Evolutionary conservation across 2,797 vertebrate genomes (phyloP).

Genomic region (Anguilla marmorata): DNA sequence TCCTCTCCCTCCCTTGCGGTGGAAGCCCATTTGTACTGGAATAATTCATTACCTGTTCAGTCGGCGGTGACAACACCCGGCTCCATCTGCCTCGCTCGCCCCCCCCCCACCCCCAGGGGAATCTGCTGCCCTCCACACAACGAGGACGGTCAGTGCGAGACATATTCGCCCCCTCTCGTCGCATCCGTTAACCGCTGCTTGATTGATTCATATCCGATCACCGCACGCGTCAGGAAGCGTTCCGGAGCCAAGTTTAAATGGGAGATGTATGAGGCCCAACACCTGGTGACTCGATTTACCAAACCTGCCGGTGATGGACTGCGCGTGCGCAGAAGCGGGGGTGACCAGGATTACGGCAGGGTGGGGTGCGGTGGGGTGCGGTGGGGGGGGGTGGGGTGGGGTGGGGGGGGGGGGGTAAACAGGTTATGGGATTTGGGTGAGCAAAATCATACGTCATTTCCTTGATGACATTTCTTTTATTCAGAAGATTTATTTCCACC

Average conservation of each 20-base stretch:
- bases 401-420: no score
- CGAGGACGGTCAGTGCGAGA: slow-evolving; percentile 65
- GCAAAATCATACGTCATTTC: slow-evolving; percentile 38
- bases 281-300: slow-evolving; percentile 51
- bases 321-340: slow-evolving; percentile 40
- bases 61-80: slow-evolving; percentile 70
- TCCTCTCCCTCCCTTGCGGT: slow-evolving; percentile 65
- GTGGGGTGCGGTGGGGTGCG: not conserved
- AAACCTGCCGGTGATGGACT: slow-evolving; percentile 56
- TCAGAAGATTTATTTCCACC: slow-evolving; percentile 1
- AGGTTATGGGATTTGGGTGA: not conserved
- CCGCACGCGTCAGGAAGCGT: slow-evolving; percentile 62
- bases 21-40: slow-evolving; percentile 66
- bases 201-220: slow-evolving; percentile 72
- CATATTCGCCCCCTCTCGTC: slow-evolving; percentile 69
- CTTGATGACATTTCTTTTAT: slow-evolving; percentile 34
- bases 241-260: slow-evolving; percentile 58
- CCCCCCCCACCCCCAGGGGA: slow-evolving; percentile 44
- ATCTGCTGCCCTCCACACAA: slow-evolving; percentile 56
- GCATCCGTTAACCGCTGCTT: slow-evolving; percentile 67
- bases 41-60: slow-evolving; percentile 77
- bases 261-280: slow-evolving; percentile 48
- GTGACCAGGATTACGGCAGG: slow-evolving; percentile 36
- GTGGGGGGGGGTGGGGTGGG: not conserved
- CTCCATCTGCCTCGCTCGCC: slow-evolving; percentile 67